These are phyloP conservation scores for Knipowitschia caucasica DNA, from an alignment of 2,797 vertebrate genomes.

Conservation along the genomic window DNA sequence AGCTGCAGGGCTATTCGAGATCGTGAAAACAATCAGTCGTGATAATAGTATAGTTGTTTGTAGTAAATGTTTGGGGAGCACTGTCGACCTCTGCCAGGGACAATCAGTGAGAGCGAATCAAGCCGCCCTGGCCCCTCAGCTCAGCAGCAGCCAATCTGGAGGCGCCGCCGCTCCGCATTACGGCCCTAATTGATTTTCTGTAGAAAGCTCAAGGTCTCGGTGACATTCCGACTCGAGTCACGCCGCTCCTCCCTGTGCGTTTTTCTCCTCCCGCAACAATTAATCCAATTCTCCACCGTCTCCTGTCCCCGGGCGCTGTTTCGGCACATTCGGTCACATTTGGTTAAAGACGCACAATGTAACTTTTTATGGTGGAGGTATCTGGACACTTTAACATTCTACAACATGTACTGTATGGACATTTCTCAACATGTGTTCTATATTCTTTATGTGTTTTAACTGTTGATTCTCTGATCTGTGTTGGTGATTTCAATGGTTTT, in stretches of 20 bases:
- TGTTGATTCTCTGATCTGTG: too few relatives aligned
- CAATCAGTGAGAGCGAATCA: conserved; percentile 33
- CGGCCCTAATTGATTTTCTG: conserved; percentile 47
- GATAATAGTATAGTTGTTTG: conserved; percentile 12
- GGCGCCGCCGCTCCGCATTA: conserved; percentile 21
- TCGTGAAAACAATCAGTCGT: not conserved
- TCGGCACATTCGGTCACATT: too few relatives aligned
- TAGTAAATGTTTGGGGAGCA: conserved; percentile 22
- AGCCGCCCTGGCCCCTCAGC: conserved; percentile 24
- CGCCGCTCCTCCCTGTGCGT: conserved; percentile 1
- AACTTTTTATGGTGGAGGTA: not conserved
- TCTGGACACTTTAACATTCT: too few relatives aligned
- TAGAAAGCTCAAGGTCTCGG: conserved; percentile 50
- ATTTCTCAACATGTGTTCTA: too few relatives aligned
- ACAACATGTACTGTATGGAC: too few relatives aligned
- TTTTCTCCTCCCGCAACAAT: not conserved
- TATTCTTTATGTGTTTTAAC: too few relatives aligned
- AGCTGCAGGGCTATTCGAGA: not conserved
- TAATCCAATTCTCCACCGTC: conserved; percentile 2
- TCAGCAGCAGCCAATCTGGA: conserved; percentile 25
- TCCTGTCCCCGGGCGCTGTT: not conserved
- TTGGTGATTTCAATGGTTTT: too few relatives aligned
- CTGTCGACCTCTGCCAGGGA: conserved; percentile 43
- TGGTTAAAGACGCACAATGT: not conserved
- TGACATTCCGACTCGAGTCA: conserved; percentile 31